Base-by-base conservation (phyloP, 2,797 vertebrate genomes). In the Fringilla coelebs region DNA sequence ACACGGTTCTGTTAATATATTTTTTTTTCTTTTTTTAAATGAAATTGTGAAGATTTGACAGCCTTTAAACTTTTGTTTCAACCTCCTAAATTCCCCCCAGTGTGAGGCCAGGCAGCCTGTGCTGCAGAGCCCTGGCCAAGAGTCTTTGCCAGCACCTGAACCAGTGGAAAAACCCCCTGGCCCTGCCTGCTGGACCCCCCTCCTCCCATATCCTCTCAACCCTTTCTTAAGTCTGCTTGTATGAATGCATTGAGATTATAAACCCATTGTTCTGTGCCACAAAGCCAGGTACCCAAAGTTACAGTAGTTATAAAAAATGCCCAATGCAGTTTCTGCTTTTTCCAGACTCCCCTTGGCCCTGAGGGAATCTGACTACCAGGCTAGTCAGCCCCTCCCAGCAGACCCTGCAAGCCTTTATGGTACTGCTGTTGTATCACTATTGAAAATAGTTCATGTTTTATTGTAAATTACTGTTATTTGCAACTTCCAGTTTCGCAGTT, bases 381-480 rank as follows among this genome's bases (percentile, higher is more conserved):
- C 41, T 25, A 31, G 26, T 32, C 52, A 46, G 31, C 55, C 26
- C 26, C 28, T 91, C 49, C 58, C 61, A 58, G 41, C 21, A 77
- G 74, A 63, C 32, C 58, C 5, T 0, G 48, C 40, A 57, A 86
- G 18, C 11, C 41, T 67, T 40, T 40, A 18, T 57, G 52, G 49
- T n/a, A 32, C 17, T 55, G 84, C 25, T 58, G 22, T 58, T 54
- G n/a, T 52, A 62, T 57, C 34, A 61, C 17, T 61, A 32, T 38
- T 82, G 92, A 85, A 95, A 94, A 72, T 17, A 92, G 58, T 81
- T 70, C 7, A 5, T 93, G 73, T 28, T 91, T 86, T 88, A 57
- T 46, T 89, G 41, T 67, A 76, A 90, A 90, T 96, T 87, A 70
- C 74, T 46, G 67, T 52, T 77, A 89, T 83, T 96, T 95, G 40